Evolutionary conservation across 1,140 invertebrate genomes (phyloP).

Genomic region (Heliconius congener): DNA sequence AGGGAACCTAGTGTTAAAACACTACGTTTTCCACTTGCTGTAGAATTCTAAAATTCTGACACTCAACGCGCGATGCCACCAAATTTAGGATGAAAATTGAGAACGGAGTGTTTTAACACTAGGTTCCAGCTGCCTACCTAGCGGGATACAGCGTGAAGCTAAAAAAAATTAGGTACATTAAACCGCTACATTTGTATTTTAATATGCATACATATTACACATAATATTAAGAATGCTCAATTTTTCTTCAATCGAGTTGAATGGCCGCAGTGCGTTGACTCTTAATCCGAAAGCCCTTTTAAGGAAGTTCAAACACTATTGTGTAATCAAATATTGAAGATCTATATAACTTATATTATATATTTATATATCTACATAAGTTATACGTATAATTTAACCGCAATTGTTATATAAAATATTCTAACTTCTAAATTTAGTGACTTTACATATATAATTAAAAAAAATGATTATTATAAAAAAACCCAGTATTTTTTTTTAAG

Average conservation of each 20-base stretch:
- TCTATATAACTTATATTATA: background rate
- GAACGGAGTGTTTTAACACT: too few relatives aligned
- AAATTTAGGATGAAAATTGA: too few relatives aligned
- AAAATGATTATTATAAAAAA: too few relatives aligned
- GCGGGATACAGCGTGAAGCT: too few relatives aligned
- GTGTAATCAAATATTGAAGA: background rate
- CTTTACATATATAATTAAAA: too few relatives aligned
- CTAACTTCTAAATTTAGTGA: too few relatives aligned
- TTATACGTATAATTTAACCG: too few relatives aligned
- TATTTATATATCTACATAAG: background rate
- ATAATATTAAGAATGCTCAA: conserved; percentile 2
- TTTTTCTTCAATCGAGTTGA: conserved; percentile 8
- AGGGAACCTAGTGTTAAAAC: background rate
- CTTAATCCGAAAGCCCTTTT: conserved; percentile 1
- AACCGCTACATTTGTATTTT: background rate
- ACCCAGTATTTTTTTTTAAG: too few relatives aligned
- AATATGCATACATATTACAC: background rate
- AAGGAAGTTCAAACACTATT: background rate
- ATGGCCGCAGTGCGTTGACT: conserved; percentile 5
- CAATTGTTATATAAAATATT: too few relatives aligned
- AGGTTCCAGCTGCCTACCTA: too few relatives aligned
- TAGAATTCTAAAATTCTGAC: too few relatives aligned
- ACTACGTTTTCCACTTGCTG: background rate
- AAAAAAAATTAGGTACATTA: background rate
- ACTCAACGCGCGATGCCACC: too few relatives aligned